Base-by-base conservation (phyloP, 2,888 invertebrate species). In the Tetropium fuscum region DNA sequence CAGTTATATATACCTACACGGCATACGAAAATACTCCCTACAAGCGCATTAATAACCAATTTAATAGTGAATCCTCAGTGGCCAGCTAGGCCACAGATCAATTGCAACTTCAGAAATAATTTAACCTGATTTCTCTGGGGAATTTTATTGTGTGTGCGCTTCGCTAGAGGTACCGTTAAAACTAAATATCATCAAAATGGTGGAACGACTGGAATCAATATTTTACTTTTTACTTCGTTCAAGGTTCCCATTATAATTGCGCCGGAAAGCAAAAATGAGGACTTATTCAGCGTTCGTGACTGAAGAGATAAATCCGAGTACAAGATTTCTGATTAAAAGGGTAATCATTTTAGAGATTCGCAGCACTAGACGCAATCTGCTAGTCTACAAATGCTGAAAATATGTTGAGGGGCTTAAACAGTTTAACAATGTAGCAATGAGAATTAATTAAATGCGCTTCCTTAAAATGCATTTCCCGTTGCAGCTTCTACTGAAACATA, bases 91-190 rank as follows among this genome's bases (percentile, higher is more conserved):
- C 10, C 8, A 5, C 6, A 10, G 19, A 19, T 40, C 40, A 40
- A 40, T 20, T 40, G 19, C 20, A 40, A 19, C 19, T 19, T 19
- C 20, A 38, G 18, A 40, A 11, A 19, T 40, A 40, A 40, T 40
- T 40, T 11, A 40, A 11, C 40, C 19, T 19, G 40, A 40, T 40
- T 40, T 38, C 40, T 19, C 40, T 6, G 5, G 40, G 40, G 40
- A 20, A 1, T 40, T 40, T 40, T 40, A 40, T 40, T 20, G 40
- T 19, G 40, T 19, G 40, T 19, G 40, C 18, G 34, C 40, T 6
- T 20, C 19, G 20, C 40, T 19, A 40, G 19, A 20, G 40, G 40
- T 19, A 11, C 20, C 4, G 20, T 40, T 40, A 10, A 40, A 40
- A 40, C 40, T 40, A 10, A 40, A 19, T 40, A 19, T 20, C 18